Evolutionary conservation across 2,797 vertebrate species (phyloP).

Genomic region (Characodon lateralis): DNA sequence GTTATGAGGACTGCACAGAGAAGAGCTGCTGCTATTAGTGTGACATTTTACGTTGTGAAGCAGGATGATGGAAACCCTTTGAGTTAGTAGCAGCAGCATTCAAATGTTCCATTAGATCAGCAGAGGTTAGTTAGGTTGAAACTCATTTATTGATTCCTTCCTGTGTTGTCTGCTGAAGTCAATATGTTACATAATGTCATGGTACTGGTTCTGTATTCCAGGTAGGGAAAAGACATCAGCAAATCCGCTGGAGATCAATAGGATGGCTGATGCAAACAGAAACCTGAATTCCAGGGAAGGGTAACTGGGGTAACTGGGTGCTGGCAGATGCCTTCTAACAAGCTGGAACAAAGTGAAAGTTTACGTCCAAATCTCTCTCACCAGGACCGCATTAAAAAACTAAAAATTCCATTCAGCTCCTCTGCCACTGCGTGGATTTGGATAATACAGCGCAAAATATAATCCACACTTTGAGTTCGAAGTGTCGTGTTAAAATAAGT

Average conservation of each 20-base stretch:
- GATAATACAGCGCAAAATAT: constrained; percentile 56
- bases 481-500: constrained; percentile 43
- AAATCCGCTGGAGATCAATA: constrained; percentile 44
- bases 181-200: constrained; percentile 32
- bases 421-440: constrained; percentile 58
- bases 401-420: constrained; percentile 38
- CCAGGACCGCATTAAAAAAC: constrained; percentile 56
- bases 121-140: constrained; percentile 20
- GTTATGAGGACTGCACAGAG: neutral
- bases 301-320: constrained; percentile 2
- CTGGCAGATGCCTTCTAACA: constrained; percentile 26
- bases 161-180: constrained; percentile 7
- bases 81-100: neutral
- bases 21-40: constrained; percentile 17
- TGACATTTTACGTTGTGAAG: constrained; percentile 12
- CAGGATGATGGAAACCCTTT: constrained; percentile 1
- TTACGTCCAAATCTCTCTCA: constrained; percentile 52
- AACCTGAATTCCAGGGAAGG: constrained; percentile 1
- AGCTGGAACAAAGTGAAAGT: constrained; percentile 17
- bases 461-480: constrained; percentile 48
- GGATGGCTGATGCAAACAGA: constrained; percentile 2
- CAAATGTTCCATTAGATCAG: constrained; percentile 30
- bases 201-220: constrained; percentile 31
- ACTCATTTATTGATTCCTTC: constrained; percentile 26
- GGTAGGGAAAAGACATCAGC: constrained; percentile 42